A percentile compares a stretch with the other conserved stretches of the same genome.
Conservation (phyloP, 2,888 invertebrate genomes). For the Pollenia amentaria region DNA sequence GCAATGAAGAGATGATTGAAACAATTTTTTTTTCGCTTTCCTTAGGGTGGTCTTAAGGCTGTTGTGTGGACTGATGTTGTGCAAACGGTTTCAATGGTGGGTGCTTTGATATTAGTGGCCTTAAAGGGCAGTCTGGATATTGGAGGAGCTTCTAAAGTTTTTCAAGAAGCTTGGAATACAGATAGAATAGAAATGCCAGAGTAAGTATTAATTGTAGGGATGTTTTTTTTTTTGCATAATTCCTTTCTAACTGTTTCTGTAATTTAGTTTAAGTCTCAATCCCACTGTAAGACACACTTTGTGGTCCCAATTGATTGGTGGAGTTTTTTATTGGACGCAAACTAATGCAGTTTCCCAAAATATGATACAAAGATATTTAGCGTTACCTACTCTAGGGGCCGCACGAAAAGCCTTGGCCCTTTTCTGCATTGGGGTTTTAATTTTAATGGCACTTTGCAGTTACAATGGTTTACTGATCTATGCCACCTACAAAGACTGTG, state of each 20-base stretch:
- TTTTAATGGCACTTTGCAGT: conserved; percentile 86
- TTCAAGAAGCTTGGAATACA: conserved; percentile 89
- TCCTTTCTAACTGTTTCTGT: not conserved
- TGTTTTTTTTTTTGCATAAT: not conserved
- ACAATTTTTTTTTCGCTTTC: not conserved
- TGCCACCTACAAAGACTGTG: conserved; percentile 88
- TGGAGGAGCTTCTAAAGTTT: conserved; percentile 88
- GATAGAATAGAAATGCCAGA: conserved; percentile 89
- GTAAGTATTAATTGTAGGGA: conserved; percentile 84
- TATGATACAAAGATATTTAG: conserved; percentile 94
- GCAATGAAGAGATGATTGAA: not conserved
- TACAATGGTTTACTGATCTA: conserved; percentile 88
- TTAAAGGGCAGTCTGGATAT: conserved; percentile 91
- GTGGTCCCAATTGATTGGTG: conserved; percentile 92
- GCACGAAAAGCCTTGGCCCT: conserved; percentile 86
- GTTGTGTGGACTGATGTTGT: conserved; percentile 92
- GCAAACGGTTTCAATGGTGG: conserved; percentile 91
- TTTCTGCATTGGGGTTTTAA: conserved; percentile 86
- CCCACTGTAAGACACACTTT: conserved; percentile 92
- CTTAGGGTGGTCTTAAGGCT: conserved; percentile 91
- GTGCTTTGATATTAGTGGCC: conserved; percentile 89
- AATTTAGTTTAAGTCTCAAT: conserved; percentile 89
- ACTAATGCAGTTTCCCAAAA: conserved; percentile 93
- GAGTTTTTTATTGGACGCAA: conserved; percentile 91
- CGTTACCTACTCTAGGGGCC: conserved; percentile 89